A percentile compares a stretch with the other conserved stretches of the same genome.
Evolutionary conservation across 2,888 invertebrate species (phyloP).

Genomic region (Cryptosula pallasiana): DNA sequence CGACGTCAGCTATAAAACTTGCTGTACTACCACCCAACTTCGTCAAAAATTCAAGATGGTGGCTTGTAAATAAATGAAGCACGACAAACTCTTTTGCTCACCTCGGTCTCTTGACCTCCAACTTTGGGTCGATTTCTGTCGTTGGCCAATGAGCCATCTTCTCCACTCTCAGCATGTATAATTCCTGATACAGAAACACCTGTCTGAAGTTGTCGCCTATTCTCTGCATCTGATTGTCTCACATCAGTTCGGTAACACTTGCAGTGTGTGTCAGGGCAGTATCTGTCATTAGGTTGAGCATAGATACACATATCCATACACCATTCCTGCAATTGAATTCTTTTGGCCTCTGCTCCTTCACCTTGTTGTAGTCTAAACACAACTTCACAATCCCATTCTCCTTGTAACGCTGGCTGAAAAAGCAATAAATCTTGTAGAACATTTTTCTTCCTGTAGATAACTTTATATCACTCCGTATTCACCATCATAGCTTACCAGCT

Average conservation of each 20-base stretch:
- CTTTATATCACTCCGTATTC: too few relatives aligned
- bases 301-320: background rate
- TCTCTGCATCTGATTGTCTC: background rate
- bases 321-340: background rate
- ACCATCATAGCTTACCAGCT: background rate
- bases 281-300: background rate
- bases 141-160: background rate
- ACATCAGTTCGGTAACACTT: background rate
- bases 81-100: too few relatives aligned
- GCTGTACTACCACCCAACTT: too few relatives aligned
- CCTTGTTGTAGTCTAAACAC: background rate
- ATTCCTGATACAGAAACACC: background rate
- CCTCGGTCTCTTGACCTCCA: background rate
- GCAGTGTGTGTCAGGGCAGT: constrained; percentile 8
- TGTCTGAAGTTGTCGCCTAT: background rate
- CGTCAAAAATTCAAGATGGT: too few relatives aligned
- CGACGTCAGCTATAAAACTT: too few relatives aligned
- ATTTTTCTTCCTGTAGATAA: too few relatives aligned
- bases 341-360: background rate
- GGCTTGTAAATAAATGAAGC: too few relatives aligned
- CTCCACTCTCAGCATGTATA: background rate
- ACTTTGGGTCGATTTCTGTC: background rate
- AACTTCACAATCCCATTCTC: background rate
- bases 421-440: too few relatives aligned
- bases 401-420: background rate